phyloP scores from a whole-genome alignment of 2,113 vertebrate species.

The Dicerorhinus sumatrensis region DNA sequence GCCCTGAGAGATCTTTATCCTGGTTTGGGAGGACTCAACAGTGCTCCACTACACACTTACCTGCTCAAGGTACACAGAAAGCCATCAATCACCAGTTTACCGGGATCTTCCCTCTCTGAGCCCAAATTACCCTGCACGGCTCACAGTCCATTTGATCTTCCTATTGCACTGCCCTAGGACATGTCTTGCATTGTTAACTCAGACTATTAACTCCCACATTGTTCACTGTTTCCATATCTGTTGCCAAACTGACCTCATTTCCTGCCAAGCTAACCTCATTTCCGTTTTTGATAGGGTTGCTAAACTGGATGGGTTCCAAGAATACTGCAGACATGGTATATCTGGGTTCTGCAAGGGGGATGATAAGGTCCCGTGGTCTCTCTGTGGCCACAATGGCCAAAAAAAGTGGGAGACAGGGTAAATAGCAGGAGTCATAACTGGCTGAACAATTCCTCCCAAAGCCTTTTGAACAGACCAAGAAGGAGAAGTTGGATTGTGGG shows the following conservation, averaged over 20 bases:
- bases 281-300: slow-evolving; percentile 72
- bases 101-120: background rate
- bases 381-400: slow-evolving; percentile 16
- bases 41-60: too few relatives aligned
- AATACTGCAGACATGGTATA: slow-evolving; percentile 46
- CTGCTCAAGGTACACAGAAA: background rate
- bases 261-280: slow-evolving; percentile 71
- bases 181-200: slow-evolving; percentile 15
- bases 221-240: slow-evolving; percentile 43
- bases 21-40: background rate
- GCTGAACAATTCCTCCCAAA: background rate
- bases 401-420: background rate
- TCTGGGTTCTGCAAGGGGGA: slow-evolving; percentile 57
- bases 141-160: background rate
- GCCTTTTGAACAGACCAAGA: background rate
- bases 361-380: slow-evolving; percentile 61
- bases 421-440: slow-evolving; percentile 5
- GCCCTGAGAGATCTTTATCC: background rate
- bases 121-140: background rate
- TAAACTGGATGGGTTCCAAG: slow-evolving; percentile 62
- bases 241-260: slow-evolving; percentile 80
- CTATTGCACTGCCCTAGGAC: background rate
- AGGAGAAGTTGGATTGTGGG: background rate
- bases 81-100: background rate
- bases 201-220: background rate